phyloP scores from a whole-genome alignment of 2,888 invertebrate species.

The Mesochorus sp. region DNA sequence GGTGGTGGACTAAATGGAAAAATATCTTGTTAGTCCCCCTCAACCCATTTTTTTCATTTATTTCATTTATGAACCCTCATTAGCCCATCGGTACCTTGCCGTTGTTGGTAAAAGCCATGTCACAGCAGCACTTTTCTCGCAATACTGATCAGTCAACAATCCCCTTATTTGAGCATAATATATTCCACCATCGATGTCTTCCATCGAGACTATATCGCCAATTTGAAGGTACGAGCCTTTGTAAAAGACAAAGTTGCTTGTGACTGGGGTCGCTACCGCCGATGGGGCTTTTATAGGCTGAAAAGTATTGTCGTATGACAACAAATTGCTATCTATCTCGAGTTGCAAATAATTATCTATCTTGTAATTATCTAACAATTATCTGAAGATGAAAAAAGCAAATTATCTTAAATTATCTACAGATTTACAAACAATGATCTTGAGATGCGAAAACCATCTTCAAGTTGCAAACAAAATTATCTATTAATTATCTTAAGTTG shows the following conservation, averaged over 20 bases:
- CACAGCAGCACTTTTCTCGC: constrained; percentile 95
- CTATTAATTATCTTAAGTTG: no score
- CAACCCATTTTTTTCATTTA: constrained; percentile 7
- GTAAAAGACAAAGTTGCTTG: constrained; percentile 90
- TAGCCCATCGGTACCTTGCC: constrained; percentile 83
- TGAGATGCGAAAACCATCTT: no score
- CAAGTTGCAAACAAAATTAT: no score
- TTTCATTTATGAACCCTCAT: no score
- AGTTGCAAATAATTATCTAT: no score
- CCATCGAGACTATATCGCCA: constrained; percentile 94
- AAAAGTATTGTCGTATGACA: no score
- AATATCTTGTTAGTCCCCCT: no score
- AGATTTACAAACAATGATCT: no score
- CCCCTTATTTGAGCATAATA: constrained; percentile 96
- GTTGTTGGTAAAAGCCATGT: constrained; percentile 96
- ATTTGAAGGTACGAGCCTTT: constrained; percentile 93
- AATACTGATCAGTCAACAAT: constrained; percentile 94
- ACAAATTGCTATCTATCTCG: no score
- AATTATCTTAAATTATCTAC: no score
- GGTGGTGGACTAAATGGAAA: constrained; percentile 87
- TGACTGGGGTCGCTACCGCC: constrained; percentile 91
- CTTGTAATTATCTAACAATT: no score
- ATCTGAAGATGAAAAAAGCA: no score
- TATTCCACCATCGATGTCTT: constrained; percentile 88
- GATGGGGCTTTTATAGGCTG: constrained; percentile 91